A percentile compares a stretch with the other conserved stretches of the same genome.
phyloP scores from a whole-genome alignment of 2,113 vertebrate genomes.

The Gallinago undulata region DNA sequence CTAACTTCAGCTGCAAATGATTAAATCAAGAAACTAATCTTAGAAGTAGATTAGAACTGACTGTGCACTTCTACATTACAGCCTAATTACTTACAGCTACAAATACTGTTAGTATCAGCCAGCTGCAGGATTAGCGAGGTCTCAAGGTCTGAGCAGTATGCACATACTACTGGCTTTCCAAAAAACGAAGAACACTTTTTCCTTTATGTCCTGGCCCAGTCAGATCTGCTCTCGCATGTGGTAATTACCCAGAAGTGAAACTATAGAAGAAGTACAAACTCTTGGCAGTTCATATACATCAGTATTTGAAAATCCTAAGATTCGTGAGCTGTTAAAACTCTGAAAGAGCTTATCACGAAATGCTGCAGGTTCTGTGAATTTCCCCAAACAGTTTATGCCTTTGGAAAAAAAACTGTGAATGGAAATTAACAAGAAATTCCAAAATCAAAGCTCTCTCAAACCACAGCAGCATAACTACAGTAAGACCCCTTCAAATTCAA shows the following conservation, averaged over 20 bases:
- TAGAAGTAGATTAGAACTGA: neutral
- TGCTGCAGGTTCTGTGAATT: neutral
- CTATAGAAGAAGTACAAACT: neutral
- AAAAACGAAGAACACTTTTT: neutral
- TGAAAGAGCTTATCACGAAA: neutral
- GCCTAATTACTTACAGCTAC: neutral
- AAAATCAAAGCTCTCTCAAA: neutral
- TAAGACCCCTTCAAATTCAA: neutral
- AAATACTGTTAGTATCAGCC: fast-evolving
- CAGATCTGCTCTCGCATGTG: neutral
- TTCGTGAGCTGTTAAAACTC: neutral
- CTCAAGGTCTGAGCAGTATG: neutral
- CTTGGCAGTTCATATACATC: neutral
- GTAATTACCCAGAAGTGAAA: neutral
- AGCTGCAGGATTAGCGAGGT: neutral
- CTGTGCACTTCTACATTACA: neutral
- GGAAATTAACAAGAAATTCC: neutral
- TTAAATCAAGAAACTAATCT: neutral
- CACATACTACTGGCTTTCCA: neutral
- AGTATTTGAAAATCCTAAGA: neutral
- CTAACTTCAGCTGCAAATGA: neutral
- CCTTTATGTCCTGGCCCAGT: neutral
- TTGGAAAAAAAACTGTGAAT: neutral
- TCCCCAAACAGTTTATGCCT: neutral
- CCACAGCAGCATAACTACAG: neutral